Evolutionary conservation across 2,113 vertebrate species (phyloP), one percentile per base, ranked within the genome.

Genomic region (Microtus pennsylvanicus): DNA sequence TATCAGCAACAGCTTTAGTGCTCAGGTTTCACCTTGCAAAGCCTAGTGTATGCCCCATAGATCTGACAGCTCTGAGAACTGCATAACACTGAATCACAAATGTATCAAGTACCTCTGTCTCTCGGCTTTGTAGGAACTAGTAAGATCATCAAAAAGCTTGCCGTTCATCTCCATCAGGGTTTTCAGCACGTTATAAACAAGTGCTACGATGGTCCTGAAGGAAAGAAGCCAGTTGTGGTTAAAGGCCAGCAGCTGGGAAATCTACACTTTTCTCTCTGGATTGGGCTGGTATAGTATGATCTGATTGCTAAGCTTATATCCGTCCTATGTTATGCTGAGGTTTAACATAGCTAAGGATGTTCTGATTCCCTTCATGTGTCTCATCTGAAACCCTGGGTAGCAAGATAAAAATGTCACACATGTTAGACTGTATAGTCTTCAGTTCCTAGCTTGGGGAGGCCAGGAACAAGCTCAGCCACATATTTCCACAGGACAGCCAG

Each of bases 101-200:
- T 67, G 55, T 58, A 14, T 85, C 83, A 96, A 78, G 97, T 98
- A 99, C 99, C 99, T 99, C 95, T 99, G 99, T 94, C 99, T 98
- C 96, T 99, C 99, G 70, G 99, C 99, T 99, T 99, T 99, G 93
- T 99, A 99, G 0, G 99, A 99, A 94, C 99, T 98, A 0, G 99
- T 99, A 80, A 99, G 98, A 97, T 99, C 99, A 72, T 99, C 99
- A 0, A 99, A 99, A 75, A 99, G 99, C 65, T 99, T 99, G 98
- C 99, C 99, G 28, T 99, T 99, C 99, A 99, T 99, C 97, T 99
- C 99, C 99, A 99, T 99, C 97, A 99, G 97, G 0, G 99, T 99
- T 98, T 99, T 99, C 98, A 99, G 98, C 96, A 99, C 99, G 0
- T 99, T 99, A 97, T 99, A 99, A 28, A 99, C 99, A 96, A 99